Base-by-base conservation (phyloP, 2,113 vertebrate genomes). In the Grantiella picta region DNA sequence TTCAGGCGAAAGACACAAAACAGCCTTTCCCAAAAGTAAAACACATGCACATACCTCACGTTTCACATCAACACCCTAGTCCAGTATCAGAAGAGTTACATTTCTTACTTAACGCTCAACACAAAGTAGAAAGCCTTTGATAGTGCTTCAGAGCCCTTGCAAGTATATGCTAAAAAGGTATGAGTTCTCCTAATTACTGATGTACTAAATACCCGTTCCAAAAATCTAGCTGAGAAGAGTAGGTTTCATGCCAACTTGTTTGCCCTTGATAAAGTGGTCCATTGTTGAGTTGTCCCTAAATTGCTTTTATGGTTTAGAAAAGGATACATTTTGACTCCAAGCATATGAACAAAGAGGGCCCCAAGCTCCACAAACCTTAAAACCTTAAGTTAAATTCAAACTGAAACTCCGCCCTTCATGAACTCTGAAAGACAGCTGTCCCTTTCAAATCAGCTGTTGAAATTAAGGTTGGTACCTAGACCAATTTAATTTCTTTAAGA, bases 1-100 rank as follows among this genome's bases (percentile, higher is more conserved):
- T 60, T 82, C 45, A 73, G 29, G 11, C 0, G 0, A 77, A 65
- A 50, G 18, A 59, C 19, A 63, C 5, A 4, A 21, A 73, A 25
- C 7, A 76, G 35, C 4, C 71, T 31, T 71, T 79, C 35, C 54
- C 11, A n/a, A 79, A 79, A 83, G n/a, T 1, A 2, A 44, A 85
- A 72, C 22, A 75, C 11, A 12, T 3, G 31, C 35, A 61, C 22
- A 14, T 7, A 65, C 4, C 9, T 79, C 61, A 76, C 0, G 2
- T 49, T 61, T 80, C 42, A 83, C 64, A 75, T 52, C 12, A 82
- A 45, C 47, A 82, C 31, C 27, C 17, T 50, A 56, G 21, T 35
- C 10, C 52, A 76, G 47, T 59, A 76, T 49, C 31, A 71, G 38
- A 86, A 35, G 45, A 57, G 35, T 22, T 53, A 71, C 31, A 50